Conservation (phyloP, 2,797 vertebrate genomes). For the Acanthurus tractus region DNA sequence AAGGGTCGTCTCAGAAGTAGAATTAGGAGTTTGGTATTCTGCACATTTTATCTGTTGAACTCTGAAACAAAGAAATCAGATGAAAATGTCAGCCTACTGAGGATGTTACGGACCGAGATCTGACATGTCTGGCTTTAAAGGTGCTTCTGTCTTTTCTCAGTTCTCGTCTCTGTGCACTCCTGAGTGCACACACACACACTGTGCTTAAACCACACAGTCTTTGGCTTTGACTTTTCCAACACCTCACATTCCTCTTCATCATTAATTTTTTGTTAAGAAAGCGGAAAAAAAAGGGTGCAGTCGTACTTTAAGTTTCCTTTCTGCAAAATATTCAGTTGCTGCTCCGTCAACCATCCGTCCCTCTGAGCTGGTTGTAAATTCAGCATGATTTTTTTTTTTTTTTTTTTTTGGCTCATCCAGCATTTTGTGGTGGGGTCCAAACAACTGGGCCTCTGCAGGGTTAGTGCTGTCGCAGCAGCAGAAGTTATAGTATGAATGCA, state of each 20-base stretch:
- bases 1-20: neutral
- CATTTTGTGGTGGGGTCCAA: neutral
- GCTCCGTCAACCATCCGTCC: constrained; percentile 22
- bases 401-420: constrained; percentile 4
- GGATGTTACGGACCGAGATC: constrained; percentile 12
- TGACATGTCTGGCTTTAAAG: constrained; percentile 11
- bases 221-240: neutral
- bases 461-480: constrained; percentile 36
- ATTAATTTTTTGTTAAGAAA: constrained; percentile 26
- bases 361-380: constrained; percentile 38
- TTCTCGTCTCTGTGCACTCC: constrained; percentile 14
- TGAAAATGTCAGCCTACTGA: constrained; percentile 22
- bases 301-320: constrained; percentile 15
- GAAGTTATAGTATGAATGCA: constrained; percentile 22
- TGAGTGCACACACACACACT: neutral
- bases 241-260: constrained; percentile 14
- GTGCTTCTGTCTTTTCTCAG: constrained; percentile 9
- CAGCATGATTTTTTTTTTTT: constrained; percentile 42
- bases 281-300: constrained; percentile 9
- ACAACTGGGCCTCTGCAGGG: constrained; percentile 33
- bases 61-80: neutral
- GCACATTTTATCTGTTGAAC: neutral
- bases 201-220: neutral
- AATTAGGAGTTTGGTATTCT: too few species aligned
- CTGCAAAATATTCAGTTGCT: constrained; percentile 11